Conservation (phyloP, 1,140 invertebrate species). For the Calliphora vicina region DNA sequence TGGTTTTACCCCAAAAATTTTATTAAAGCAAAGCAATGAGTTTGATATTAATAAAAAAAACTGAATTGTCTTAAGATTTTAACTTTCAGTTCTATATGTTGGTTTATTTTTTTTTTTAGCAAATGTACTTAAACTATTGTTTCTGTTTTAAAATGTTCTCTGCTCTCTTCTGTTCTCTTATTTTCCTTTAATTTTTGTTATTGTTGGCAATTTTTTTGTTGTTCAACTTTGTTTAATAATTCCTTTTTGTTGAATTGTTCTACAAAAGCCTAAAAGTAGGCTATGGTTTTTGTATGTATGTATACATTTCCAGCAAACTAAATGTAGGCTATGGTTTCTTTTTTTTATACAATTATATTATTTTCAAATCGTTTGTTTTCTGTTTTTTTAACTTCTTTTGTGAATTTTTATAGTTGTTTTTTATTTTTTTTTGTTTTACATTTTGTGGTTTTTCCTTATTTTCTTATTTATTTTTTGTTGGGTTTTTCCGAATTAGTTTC, state of each 20-base stretch:
- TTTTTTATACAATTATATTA: neutral
- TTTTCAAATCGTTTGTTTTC: neutral
- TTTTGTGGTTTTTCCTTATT: neutral
- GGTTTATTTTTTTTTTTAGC: neutral
- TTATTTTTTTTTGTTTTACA: neutral
- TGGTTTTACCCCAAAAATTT: neutral
- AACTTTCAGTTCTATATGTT: neutral
- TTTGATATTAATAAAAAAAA: neutral
- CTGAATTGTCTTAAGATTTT: neutral
- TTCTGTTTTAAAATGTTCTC: neutral
- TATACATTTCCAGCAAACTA: neutral
- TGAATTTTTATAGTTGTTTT: neutral
- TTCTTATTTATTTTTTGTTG: neutral
- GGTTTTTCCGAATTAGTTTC: neutral
- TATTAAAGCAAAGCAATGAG: neutral
- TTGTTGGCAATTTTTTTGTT: neutral
- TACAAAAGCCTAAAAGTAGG: conserved; percentile 9
- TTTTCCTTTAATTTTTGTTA: neutral
- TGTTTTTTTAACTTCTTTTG: neutral
- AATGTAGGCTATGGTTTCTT: neutral
- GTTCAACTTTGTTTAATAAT: conserved; percentile 14
- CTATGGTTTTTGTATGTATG: neutral
- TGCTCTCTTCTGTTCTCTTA: neutral
- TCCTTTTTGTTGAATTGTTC: neutral
- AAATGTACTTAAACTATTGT: no score